Evolutionary conservation across 2,797 vertebrate species (phyloP).

Genomic region (Chiloscyllium punctatum): DNA sequence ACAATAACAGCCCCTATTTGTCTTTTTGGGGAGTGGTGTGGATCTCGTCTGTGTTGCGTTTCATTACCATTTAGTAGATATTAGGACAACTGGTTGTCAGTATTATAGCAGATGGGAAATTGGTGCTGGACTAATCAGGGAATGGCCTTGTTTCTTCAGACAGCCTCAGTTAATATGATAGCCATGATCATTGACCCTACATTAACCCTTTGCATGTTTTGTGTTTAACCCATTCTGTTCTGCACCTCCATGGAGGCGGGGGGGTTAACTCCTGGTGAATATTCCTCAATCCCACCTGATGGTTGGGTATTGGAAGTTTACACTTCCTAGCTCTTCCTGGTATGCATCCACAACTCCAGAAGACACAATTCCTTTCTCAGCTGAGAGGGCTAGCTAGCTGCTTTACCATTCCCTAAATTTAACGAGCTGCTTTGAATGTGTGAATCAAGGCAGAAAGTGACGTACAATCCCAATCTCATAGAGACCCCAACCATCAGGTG

Average conservation of each 20-base stretch:
- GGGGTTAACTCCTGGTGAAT: too few species aligned
- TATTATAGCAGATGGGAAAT: not conserved
- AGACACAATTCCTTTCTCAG: not conserved
- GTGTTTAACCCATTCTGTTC: not conserved
- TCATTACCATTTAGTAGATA: not conserved
- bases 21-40: too few species aligned
- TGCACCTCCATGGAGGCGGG: not conserved
- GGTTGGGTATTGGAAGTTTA: not conserved
- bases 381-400: not conserved
- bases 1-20: not conserved
- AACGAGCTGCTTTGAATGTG: not conserved
- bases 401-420: not conserved
- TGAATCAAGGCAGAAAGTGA: not conserved
- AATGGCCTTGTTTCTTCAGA: not conserved
- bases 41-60: not conserved
- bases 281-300: not conserved
- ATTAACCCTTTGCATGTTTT: not conserved
- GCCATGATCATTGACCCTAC: not conserved
- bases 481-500: not conserved
- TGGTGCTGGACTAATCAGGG: not conserved
- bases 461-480: not conserved
- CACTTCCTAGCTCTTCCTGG: not conserved
- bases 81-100: not conserved
- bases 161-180: not conserved
- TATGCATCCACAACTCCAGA: not conserved